Base-by-base conservation (phyloP, 2,888 invertebrate species). In the Acholoe squamosa region DNA sequence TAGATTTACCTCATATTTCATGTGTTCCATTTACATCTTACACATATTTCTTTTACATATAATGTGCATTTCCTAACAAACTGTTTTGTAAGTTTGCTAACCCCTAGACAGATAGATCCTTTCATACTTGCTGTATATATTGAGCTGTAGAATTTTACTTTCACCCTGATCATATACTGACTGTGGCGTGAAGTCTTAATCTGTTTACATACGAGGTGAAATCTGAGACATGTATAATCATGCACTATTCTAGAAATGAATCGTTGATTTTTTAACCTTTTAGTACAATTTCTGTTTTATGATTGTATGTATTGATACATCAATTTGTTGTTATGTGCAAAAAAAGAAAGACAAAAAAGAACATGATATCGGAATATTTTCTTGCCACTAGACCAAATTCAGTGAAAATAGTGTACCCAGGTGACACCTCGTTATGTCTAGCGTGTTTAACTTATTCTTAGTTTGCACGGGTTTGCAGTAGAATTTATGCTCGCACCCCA, bases 401-500 rank as follows among this genome's bases (percentile, higher is more conserved):
- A 43, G 3, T 43, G 3, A 3, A 43, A 43, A 7, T 10, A 10
- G 10, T 3, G 3, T 43, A n/a, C 54, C 33, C 86, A 86, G 54
- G 28, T 54, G 86, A 54, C 25, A 51, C 5, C 33, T 52, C 25
- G 56, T 43, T 80, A 54, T 43, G 25, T 28, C 5, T 52, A 25
- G 86, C 33, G 56, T 86, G 28, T 56, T 54, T 28, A 86, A 33
- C 56, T 25, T 25, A 1, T 43, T 43, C 54, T 86, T 54, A 54
- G 86, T 86, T 86, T 86, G 86, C 86, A 86, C 86, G 86, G 33
- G 28, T 86, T 86, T 28, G 86, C 86, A 25, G 86, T 86, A 86
- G 54, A 28, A 54, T 14, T n/a, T n/a, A 25, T 54, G 54, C 86
- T 86, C 12, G 54, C 54, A 86, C 86, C 86, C 86, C 52, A 12